These are phyloP conservation scores for Tolypeutes matacus DNA, from an alignment of 2,797 vertebrate species.

Conservation along the genomic window DNA sequence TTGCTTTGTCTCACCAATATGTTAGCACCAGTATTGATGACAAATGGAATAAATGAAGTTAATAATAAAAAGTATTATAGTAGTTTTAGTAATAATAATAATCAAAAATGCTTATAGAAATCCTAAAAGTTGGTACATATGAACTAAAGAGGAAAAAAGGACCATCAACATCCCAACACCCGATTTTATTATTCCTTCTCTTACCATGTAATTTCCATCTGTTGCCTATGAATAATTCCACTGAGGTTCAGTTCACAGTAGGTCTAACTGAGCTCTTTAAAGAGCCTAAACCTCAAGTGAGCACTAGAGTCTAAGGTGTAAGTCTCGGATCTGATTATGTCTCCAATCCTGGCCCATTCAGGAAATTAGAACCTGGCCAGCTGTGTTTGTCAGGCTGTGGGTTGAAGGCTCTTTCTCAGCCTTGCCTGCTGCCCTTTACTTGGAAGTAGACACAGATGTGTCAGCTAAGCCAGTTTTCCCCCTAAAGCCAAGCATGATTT, in stretches of 20 bases:
- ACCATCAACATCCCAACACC: conserved; percentile 72
- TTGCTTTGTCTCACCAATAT: background rate
- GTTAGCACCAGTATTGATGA: background rate
- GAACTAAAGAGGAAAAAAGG: conserved; percentile 62
- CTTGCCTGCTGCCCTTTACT: background rate
- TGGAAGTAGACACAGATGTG: conserved; percentile 59
- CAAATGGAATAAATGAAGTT: background rate
- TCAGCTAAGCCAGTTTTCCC: background rate
- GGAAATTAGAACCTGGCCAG: conserved; percentile 84
- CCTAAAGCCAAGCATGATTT: background rate
- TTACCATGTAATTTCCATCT: conserved; percentile 87
- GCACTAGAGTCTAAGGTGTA: conserved; percentile 78
- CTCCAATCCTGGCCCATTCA: conserved; percentile 77
- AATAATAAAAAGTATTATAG: background rate
- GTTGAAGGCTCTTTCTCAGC: background rate
- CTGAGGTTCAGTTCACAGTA: conserved; percentile 79
- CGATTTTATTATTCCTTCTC: conserved; percentile 81
- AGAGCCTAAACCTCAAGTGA: conserved; percentile 76
- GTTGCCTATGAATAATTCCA: conserved; percentile 76
- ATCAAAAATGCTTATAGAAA: background rate
- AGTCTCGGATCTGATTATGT: conserved; percentile 84
- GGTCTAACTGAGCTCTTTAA: conserved; percentile 83
- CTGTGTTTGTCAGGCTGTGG: conserved; percentile 41
- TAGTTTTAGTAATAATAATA: background rate
- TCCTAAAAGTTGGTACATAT: conserved; percentile 34